A percentile compares a stretch with the other conserved stretches of the same genome.
Conservation (phyloP, 92 coral and sea anemone genomes). For the Desmophyllum pertusum region DNA sequence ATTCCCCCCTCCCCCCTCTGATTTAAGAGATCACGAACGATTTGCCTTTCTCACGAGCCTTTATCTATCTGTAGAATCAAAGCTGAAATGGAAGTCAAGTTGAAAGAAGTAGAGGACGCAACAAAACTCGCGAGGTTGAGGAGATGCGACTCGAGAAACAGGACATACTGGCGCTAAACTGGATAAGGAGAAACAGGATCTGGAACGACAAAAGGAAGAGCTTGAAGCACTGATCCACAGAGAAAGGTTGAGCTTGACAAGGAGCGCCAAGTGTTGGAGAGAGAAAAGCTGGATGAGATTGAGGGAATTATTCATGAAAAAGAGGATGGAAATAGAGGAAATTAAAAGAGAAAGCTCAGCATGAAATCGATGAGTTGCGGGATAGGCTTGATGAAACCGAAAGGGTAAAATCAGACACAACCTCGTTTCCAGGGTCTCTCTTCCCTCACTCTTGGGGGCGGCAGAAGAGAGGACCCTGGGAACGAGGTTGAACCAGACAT, state of each 20-base stretch:
- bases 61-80: slow-evolving; percentile 56
- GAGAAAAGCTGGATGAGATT: slow-evolving; percentile 92
- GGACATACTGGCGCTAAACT: slow-evolving; percentile 63
- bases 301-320: slow-evolving; percentile 85
- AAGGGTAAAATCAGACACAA: too few species aligned
- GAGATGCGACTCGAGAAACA: slow-evolving; percentile 77
- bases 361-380: slow-evolving; percentile 88
- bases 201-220: slow-evolving; percentile 84
- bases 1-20: too few species aligned
- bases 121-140: slow-evolving; percentile 71
- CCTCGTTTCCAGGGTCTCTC: too few species aligned
- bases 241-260: slow-evolving; percentile 82
- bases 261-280: slow-evolving; percentile 83
- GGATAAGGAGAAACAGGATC: slow-evolving; percentile 77
- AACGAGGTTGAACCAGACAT: slow-evolving; percentile 38
- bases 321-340: slow-evolving; percentile 87
- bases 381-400: slow-evolving; percentile 91
- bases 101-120: slow-evolving; percentile 74
- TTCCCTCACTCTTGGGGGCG: too few species aligned
- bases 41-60: background rate
- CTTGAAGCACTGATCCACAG: slow-evolving; percentile 79
- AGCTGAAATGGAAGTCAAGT: slow-evolving; percentile 77
- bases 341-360: slow-evolving; percentile 93
- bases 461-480: too few species aligned
- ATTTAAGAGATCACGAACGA: background rate